Conservation (phyloP, 2,113 vertebrate genomes). For the Sporophila hypoxantha region DNA sequence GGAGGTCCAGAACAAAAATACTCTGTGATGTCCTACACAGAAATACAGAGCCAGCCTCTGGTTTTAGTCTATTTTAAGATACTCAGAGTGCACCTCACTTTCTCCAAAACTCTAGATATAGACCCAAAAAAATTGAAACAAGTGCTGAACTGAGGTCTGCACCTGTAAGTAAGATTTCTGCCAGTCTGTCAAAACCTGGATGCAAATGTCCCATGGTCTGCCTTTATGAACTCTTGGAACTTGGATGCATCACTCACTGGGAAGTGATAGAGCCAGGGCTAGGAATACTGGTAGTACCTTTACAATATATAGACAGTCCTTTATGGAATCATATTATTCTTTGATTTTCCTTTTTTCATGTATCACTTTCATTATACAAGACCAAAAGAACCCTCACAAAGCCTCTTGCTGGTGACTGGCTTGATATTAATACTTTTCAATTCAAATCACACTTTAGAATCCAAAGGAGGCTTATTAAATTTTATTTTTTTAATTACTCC, state of each 20-base stretch:
- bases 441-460: neutral
- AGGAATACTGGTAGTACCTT: neutral
- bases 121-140: neutral
- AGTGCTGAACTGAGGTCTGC: neutral
- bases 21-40: neutral
- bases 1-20: neutral
- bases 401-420: fast-evolving
- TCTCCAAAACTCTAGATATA: neutral
- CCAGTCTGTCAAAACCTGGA: neutral
- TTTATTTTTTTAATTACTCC: neutral
- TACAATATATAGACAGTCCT: neutral
- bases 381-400: neutral
- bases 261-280: neutral
- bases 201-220: neutral
- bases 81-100: neutral
- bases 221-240: neutral
- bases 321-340: neutral
- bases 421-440: neutral
- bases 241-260: neutral
- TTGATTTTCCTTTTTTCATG: neutral
- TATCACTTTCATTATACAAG: neutral
- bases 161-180: neutral
- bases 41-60: neutral
- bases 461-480: neutral
- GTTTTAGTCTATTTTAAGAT: neutral